phyloP scores from a whole-genome alignment of 2,888 invertebrate species.

The Amitus sp. region DNA sequence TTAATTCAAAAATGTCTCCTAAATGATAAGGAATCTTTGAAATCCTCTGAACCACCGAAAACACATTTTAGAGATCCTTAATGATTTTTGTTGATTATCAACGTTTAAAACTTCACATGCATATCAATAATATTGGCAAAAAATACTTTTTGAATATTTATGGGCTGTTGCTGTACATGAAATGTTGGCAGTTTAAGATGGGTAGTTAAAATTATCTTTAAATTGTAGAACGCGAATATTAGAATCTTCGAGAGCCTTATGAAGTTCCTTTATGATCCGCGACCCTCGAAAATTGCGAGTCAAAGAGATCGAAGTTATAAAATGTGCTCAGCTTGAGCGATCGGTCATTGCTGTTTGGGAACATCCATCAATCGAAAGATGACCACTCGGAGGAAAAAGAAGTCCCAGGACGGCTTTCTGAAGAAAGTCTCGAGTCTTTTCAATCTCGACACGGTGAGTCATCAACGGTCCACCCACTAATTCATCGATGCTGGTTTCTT shows the following conservation, averaged over 20 bases:
- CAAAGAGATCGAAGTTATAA: slow-evolving; percentile 12
- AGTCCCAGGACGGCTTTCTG: slow-evolving; percentile 77
- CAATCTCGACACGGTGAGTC: slow-evolving; percentile 80
- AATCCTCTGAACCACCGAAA: too few relatives aligned
- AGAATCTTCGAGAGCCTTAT: not conserved
- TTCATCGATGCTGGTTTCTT: slow-evolving; percentile 4
- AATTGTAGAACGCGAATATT: too few relatives aligned
- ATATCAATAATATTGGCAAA: too few relatives aligned
- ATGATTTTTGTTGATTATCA: too few relatives aligned
- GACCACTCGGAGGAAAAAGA: slow-evolving; percentile 76
- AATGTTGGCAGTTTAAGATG: too few relatives aligned
- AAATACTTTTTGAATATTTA: too few relatives aligned
- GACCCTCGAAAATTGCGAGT: not conserved
- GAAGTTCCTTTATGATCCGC: not conserved
- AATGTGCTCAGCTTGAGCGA: slow-evolving; percentile 44
- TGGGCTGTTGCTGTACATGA: too few relatives aligned
- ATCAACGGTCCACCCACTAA: slow-evolving; percentile 13
- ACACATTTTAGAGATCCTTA: too few relatives aligned
- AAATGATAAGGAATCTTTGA: too few relatives aligned
- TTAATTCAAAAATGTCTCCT: too few relatives aligned
- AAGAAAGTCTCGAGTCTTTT: slow-evolving; percentile 86
- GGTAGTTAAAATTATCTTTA: too few relatives aligned
- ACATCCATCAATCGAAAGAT: slow-evolving; percentile 57
- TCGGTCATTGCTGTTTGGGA: slow-evolving; percentile 43
- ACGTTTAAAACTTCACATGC: too few relatives aligned